Evolutionary conservation across 2,113 vertebrate species (phyloP).

Genomic region (Saguinus imperator): DNA sequence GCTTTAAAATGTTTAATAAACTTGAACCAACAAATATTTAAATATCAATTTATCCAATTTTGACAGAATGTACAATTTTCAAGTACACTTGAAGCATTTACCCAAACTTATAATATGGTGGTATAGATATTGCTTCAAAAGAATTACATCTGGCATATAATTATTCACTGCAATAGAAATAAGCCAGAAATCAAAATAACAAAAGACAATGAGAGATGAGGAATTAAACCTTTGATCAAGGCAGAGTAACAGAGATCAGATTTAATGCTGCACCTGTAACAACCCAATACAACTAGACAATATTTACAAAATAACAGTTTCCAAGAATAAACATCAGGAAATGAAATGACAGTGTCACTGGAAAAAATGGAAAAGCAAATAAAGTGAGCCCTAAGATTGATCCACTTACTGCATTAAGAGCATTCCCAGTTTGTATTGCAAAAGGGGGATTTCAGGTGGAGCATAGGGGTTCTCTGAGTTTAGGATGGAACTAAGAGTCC

Average conservation of each 20-base stretch:
- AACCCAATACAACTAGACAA: neutral
- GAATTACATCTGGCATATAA: neutral
- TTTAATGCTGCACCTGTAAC: neutral
- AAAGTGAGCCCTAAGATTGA: neutral
- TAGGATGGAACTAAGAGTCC: neutral
- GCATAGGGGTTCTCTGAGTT: neutral
- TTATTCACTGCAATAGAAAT: neutral
- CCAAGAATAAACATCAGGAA: neutral
- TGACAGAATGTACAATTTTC: neutral
- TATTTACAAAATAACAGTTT: neutral
- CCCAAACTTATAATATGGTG: neutral
- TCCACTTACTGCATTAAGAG: neutral
- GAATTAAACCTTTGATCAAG: neutral
- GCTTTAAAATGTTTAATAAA: neutral
- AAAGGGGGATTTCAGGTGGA: neutral
- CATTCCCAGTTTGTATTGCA: too few relatives aligned
- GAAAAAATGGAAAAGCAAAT: neutral
- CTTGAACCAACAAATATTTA: neutral
- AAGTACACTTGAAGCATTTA: neutral
- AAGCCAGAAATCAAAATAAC: neutral
- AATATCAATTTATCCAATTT: neutral
- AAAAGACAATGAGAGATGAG: neutral
- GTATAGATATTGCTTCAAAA: neutral
- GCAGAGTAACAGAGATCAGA: neutral
- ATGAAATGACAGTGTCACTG: neutral